These are phyloP conservation scores for Drosophila pegasa DNA, from an alignment of 2,888 invertebrate genomes.

Conservation along the genomic window DNA sequence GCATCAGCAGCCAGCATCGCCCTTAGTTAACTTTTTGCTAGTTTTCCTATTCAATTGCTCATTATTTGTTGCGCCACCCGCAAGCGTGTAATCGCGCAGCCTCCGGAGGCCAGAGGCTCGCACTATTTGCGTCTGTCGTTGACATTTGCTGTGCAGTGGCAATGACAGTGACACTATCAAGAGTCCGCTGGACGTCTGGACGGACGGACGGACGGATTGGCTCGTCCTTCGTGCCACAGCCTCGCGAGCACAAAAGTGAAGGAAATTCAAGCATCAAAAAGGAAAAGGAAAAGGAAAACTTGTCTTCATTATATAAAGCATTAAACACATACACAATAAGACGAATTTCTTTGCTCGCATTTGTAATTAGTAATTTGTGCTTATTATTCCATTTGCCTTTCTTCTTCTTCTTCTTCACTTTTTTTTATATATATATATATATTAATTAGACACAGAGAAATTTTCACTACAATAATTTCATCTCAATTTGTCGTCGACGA, in stretches of 20 bases:
- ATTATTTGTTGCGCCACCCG: conserved; percentile 72
- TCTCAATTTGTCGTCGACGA: conserved; percentile 38
- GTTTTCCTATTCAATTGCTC: conserved; percentile 61
- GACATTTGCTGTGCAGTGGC: conserved; percentile 61
- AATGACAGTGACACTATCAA: conserved; percentile 78
- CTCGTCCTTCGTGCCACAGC: conserved; percentile 16
- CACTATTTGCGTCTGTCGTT: conserved; percentile 46
- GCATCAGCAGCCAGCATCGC: conserved; percentile 31
- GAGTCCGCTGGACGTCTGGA: conserved; percentile 42
- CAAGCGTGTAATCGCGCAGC: conserved; percentile 57
- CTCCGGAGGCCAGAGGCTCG: conserved; percentile 36
- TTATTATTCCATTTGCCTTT: conserved; percentile 50
- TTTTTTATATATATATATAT: conserved; percentile 4
- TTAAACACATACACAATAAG: conserved; percentile 41
- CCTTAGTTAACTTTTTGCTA: conserved; percentile 78
- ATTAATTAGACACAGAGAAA: conserved; percentile 60
- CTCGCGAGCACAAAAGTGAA: conserved; percentile 8
- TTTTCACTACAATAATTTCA: conserved; percentile 68
- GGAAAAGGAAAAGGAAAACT: conserved; percentile 15
- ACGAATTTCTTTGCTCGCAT: conserved; percentile 9
- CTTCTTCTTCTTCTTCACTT: conserved; percentile 10
- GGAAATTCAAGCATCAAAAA: conserved; percentile 24
- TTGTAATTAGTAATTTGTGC: conserved; percentile 31
- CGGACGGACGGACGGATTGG: conserved; percentile 10
- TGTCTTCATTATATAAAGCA: conserved; percentile 58